Conservation (phyloP, 1,140 invertebrate species). For the Drosophila ananassae region DNA sequence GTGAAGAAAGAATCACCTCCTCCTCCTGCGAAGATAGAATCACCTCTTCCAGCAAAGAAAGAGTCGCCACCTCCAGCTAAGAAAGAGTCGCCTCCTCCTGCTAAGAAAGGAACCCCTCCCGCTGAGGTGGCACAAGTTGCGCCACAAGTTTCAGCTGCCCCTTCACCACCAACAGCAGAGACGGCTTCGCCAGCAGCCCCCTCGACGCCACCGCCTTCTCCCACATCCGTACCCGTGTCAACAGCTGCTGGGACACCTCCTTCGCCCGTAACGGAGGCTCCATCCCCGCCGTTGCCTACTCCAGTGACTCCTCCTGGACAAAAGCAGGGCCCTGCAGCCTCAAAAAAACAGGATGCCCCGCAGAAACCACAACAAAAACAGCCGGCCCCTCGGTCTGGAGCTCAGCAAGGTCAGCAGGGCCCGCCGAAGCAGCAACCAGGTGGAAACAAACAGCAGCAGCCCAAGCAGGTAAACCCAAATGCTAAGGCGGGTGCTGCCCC, state of each 20-base stretch:
- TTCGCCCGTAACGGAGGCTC: slow-evolving; percentile 23
- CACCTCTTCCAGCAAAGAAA: neutral
- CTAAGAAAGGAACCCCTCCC: neutral
- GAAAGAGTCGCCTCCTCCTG: neutral
- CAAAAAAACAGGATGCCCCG: neutral
- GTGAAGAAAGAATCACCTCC: neutral
- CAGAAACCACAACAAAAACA: neutral
- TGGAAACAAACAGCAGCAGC: slow-evolving; percentile 34
- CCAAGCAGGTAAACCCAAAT: slow-evolving; percentile 42
- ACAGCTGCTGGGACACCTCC: slow-evolving; percentile 30
- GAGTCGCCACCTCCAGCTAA: neutral
- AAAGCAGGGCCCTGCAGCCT: slow-evolving; percentile 29
- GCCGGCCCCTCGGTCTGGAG: too few relatives aligned
- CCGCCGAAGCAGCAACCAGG: too few relatives aligned
- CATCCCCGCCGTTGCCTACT: neutral
- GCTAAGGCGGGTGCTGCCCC: neutral
- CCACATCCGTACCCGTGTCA: slow-evolving; percentile 21
- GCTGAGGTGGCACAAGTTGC: slow-evolving; percentile 16
- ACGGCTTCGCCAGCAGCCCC: slow-evolving; percentile 16
- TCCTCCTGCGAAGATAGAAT: neutral
- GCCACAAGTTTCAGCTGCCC: neutral
- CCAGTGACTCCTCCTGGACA: slow-evolving; percentile 13
- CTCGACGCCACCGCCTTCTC: slow-evolving; percentile 26
- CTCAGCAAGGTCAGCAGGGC: neutral
- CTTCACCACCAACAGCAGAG: slow-evolving; percentile 7